These are phyloP conservation scores for Lagopus leucura DNA, from an alignment of 2,113 vertebrate genomes.

Conservation along the genomic window DNA sequence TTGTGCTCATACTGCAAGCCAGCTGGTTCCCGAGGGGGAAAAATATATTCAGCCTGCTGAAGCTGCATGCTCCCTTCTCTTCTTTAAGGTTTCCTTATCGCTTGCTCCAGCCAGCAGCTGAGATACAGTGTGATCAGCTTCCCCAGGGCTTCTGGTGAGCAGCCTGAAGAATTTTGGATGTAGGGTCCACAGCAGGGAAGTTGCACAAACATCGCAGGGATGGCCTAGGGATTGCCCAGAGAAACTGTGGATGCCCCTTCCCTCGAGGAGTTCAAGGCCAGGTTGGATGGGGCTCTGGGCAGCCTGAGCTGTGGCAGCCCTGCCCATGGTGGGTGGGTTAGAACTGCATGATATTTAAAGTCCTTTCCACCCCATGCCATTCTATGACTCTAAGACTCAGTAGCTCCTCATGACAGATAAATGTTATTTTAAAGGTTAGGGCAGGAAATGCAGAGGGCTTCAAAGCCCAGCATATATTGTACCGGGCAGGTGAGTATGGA, in stretches of 20 bases:
- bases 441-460: background rate
- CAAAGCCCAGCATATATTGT: background rate
- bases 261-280: no score
- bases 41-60: background rate
- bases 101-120: background rate
- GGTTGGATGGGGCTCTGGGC: no score
- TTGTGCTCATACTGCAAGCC: conserved; percentile 20
- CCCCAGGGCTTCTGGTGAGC: background rate
- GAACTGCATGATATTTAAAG: no score
- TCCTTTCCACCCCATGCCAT: no score
- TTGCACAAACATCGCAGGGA: fast-evolving
- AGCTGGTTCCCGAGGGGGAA: background rate
- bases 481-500: background rate
- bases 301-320: no score
- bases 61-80: background rate
- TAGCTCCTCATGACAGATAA: background rate
- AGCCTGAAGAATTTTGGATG: background rate
- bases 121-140: background rate
- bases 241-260: no score
- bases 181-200: background rate
- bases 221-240: background rate
- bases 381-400: no score
- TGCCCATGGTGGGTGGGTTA: no score
- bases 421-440: background rate
- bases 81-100: conserved; percentile 4